Base-by-base conservation (phyloP, 2,797 vertebrate species). In the Coendou prehensilis region DNA sequence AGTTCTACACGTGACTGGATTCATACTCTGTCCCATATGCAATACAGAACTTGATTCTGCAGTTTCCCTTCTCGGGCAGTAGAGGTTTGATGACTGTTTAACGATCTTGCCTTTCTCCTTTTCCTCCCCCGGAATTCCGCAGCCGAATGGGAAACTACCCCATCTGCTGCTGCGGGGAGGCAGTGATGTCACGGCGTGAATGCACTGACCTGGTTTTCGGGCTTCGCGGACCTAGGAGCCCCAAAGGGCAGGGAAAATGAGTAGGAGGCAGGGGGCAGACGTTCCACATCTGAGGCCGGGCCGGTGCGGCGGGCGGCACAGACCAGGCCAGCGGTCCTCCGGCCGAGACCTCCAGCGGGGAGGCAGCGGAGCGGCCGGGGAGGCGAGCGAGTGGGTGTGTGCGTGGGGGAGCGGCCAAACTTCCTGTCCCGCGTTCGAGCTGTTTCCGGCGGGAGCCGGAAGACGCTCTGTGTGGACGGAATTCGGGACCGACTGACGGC, bases 351-450 rank as follows among this genome's bases (percentile, higher is more conserved):
- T 4, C 0, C 1, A 1, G 2, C 3, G 0, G 1, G 30, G 11
- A 0, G 0, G 7, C 47, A 0, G 9, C 23, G 0, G 0, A 5
- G 8, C 1, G 8, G 6, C 45, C 1, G 45, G 26, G 33, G 6
- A 0, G 3, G n/a, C n/a, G 7, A 96, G 83, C 90, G 52, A 47
- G 82, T 71, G 92, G 84, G 92, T 28, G 71, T 33, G 92, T 33
- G 54, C 7, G 64, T 8, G 89, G 80, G 47, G 56, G 82, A 9
- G 23, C 3, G 80, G 91, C 92, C 93, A 96, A 96, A 95, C 97
- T 97, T 98, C 97, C 97, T 97, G 97, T 97, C 97, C 97, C 97
- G 97, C 97, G 93, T 87, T 93, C 13, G 80, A 11, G 93, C 96
- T 76, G 96, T 91, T 98, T 97, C 97, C 97, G 97, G 97, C 94